Evolutionary conservation across 2,797 vertebrate species (phyloP), one percentile per base, ranked within the genome.

Genomic region (Anabas testudineus): DNA sequence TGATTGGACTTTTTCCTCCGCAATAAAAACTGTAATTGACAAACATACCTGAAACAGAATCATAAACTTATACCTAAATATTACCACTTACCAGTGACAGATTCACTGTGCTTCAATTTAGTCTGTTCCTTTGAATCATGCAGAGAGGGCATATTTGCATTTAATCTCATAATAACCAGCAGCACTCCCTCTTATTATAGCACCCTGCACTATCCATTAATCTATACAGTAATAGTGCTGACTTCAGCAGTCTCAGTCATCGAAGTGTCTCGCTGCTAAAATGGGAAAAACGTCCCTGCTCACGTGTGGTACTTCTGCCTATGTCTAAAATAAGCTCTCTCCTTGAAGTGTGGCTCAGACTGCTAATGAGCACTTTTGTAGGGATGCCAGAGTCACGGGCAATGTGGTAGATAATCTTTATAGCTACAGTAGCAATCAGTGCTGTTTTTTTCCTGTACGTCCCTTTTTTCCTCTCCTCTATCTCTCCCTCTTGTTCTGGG

Each of bases 211-310:
- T 63, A 14, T 64, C 84, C 82, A 89, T 91, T 78, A 88, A 92
- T 93, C 90, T 90, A 90, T 92, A 91, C 87, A 90, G 86, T 82
- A 89, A 72, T 66, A 90, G 76, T 90, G 91, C 91, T 92, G 91
- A 93, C 86, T 86, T 77, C 71, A 18, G 82, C 81, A 59, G 70
- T 82, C 67, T 80, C 59, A 71, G 65, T 75, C 79, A 71, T 74
- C 30, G 32, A 60, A 54, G 71, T 49, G 37, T 63, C 9, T 34
- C 63, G 55, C 64, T 72, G 60, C 71, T 81, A 78, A 85, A 82
- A 84, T 7, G 7, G 62, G 75, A 78, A 78, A 67, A 78, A 85
- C 69, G 67, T 84, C 82, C 83, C 88, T 65, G 78, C 34, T 57
- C 59, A 34, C 65, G 36, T 36, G 34, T 36, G 34, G 34, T 32